Base-by-base conservation (phyloP, 2,797 vertebrate species). In the Cottoperca gobio region DNA sequence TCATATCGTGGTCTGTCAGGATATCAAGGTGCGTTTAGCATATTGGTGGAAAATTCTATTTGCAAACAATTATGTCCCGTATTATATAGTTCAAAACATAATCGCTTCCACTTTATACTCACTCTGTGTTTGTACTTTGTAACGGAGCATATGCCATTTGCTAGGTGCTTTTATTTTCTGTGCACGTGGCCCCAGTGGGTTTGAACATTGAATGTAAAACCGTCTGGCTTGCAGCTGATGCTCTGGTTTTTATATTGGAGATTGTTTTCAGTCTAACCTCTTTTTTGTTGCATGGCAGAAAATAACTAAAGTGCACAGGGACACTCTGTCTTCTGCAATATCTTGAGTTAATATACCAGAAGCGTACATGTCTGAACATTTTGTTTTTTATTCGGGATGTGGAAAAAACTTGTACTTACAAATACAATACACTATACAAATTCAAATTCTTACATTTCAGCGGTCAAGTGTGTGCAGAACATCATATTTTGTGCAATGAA, bases 11-110 rank as follows among this genome's bases (percentile, higher is more conserved):
- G 54, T n/a, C 70, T 76, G 73, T 73, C 63, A 33, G 62, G n/a
- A 70, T 69, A 72, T 76, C 53, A 81, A 88, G 70, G 64, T 76
- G 49, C 23, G 14, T 79, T 79, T 48, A 69, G 53, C 40, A 31
- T 70, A 73, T 81, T 24, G 37, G 19, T 59, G 52, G 24, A 79
- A 82, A 77, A 84, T 86, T 74, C 19, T 68, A 74, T 86, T 88
- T 79, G 64, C 57, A 81, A 89, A 81, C 70, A 79, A 89, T 70
- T 83, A 81, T 59, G 45, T 46, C 66, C 21, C 45, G 13, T 55
- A 43, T 79, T 58, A 45, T 70, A 40, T 31, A 45, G 73, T 72
- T 84, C 48, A 79, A 77, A 82, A 58, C 35, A 49, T 70, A 76
- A 83, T 72, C 46, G 7, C 59, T 55, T 24, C 68, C 57, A 50